Conservation (phyloP, 1,140 invertebrate genomes). For the Dolichoris vasculosae region DNA sequence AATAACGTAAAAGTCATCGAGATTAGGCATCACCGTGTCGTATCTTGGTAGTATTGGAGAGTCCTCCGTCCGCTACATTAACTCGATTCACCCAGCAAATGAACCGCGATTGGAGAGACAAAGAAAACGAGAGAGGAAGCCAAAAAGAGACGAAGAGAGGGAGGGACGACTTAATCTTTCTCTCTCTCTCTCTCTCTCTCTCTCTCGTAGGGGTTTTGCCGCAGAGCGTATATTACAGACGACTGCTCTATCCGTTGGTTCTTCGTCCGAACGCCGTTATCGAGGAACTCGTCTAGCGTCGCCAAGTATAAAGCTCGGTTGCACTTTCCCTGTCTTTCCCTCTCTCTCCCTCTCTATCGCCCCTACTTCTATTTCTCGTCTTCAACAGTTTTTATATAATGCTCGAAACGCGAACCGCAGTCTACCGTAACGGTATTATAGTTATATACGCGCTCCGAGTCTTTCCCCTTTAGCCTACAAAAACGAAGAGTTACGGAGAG, state of each 20-base stretch:
- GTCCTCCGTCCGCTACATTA: conserved; percentile 47
- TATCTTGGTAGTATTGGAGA: neutral
- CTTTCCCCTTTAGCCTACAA: conserved; percentile 13
- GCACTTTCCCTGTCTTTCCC: neutral
- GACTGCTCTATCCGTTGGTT: conserved; percentile 47
- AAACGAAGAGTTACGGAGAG: conserved; percentile 36
- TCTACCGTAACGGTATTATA: conserved; percentile 12
- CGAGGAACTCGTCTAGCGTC: conserved; percentile 26
- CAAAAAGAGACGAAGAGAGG: neutral
- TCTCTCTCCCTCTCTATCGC: neutral
- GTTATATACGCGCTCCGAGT: neutral
- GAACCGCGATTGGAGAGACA: conserved; percentile 43
- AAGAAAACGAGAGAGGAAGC: neutral
- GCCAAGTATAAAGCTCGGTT: conserved; percentile 29
- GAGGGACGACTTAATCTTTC: neutral
- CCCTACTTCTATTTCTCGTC: neutral
- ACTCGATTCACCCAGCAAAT: conserved; percentile 50
- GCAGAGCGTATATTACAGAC: conserved; percentile 37
- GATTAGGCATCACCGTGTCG: conserved; percentile 36
- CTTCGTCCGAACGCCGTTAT: conserved; percentile 36
- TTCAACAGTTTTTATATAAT: conserved; percentile 34
- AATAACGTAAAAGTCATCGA: conserved; percentile 47
- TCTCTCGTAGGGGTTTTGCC: conserved; percentile 25
- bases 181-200: conserved; percentile 8
- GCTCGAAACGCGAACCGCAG: neutral